Evolutionary conservation across 2,113 vertebrate species (phyloP).

Genomic region (Edolisoma coerulescens): DNA sequence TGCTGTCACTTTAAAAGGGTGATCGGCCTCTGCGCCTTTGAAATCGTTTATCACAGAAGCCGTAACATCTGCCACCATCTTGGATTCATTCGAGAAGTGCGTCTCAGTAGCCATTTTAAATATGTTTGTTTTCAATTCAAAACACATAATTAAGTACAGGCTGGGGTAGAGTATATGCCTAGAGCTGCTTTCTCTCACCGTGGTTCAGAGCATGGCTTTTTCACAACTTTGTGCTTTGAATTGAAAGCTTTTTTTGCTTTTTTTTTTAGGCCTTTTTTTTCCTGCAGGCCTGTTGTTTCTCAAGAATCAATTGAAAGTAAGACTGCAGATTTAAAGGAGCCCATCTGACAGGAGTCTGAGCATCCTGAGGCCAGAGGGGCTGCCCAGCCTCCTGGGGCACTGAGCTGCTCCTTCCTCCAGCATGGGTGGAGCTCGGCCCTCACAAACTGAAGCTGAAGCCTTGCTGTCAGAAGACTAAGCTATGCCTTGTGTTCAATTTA

Average conservation of each 20-base stretch:
- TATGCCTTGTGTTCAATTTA: not conserved
- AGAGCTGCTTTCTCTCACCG: constrained; percentile 44
- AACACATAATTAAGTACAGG: constrained; percentile 65
- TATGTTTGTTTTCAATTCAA: constrained; percentile 63
- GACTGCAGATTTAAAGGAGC: not conserved
- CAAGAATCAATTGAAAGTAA: constrained; percentile 14
- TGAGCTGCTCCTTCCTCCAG: not conserved
- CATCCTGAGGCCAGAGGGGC: not conserved
- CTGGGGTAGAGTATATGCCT: constrained; percentile 38
- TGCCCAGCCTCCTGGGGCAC: not conserved
- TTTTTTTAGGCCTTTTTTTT: not conserved
- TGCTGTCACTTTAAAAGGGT: constrained; percentile 9
- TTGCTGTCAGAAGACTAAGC: not conserved
- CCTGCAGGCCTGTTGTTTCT: not conserved
- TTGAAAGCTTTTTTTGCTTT: not conserved
- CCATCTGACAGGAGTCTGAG: not conserved
- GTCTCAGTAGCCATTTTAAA: constrained; percentile 54
- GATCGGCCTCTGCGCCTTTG: not conserved
- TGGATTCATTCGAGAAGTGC: constrained; percentile 41
- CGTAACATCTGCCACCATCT: constrained; percentile 31
- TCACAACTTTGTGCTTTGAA: constrained; percentile 50
- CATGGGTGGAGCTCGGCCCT: accelerated
- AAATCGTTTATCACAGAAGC: constrained; percentile 29
- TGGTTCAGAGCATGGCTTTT: constrained; percentile 17
- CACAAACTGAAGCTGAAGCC: not conserved